Percentiles rank a stretch among this genome's conserved stretches.
Conservation (phyloP, 1,140 invertebrate genomes). For the Adelges cooleyi region DNA sequence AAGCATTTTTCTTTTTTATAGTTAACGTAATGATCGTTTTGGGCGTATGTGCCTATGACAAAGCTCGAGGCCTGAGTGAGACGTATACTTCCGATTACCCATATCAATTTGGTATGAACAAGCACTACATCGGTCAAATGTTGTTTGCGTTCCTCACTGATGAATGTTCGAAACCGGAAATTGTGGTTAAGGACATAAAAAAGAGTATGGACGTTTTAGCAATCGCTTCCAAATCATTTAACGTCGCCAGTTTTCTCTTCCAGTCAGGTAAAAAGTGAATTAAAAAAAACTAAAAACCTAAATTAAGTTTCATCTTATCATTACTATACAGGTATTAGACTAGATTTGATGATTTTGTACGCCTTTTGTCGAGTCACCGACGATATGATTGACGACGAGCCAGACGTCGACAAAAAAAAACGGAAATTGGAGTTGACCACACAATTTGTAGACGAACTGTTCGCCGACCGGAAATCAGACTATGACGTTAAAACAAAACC, state of each 20-base stretch:
- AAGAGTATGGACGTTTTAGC: not conserved
- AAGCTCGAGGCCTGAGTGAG: not conserved
- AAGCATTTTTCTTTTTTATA: not conserved
- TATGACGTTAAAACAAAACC: not conserved
- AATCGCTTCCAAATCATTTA: not conserved
- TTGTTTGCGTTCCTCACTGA: not conserved
- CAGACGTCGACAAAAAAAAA: not conserved
- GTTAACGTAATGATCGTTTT: not conserved
- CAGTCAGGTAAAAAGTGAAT: not conserved
- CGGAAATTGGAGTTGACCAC: not conserved
- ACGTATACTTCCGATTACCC: not conserved
- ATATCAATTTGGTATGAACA: not conserved
- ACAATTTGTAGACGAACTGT: not conserved
- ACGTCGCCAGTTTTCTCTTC: not conserved
- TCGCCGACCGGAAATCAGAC: slow-evolving; percentile 1
- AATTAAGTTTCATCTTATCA: too few species aligned
- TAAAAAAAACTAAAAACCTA: too few species aligned
- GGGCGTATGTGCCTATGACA: not conserved
- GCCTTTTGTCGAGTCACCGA: slow-evolving; percentile 4
- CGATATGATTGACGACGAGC: not conserved
- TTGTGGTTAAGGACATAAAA: not conserved
- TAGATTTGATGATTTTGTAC: slow-evolving; percentile 5
- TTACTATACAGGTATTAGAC: not conserved
- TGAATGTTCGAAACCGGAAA: not conserved
- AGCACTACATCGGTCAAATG: not conserved